These are phyloP conservation scores for Musca domestica DNA, from an alignment of 1,140 invertebrate genomes.

Conservation along the genomic window DNA sequence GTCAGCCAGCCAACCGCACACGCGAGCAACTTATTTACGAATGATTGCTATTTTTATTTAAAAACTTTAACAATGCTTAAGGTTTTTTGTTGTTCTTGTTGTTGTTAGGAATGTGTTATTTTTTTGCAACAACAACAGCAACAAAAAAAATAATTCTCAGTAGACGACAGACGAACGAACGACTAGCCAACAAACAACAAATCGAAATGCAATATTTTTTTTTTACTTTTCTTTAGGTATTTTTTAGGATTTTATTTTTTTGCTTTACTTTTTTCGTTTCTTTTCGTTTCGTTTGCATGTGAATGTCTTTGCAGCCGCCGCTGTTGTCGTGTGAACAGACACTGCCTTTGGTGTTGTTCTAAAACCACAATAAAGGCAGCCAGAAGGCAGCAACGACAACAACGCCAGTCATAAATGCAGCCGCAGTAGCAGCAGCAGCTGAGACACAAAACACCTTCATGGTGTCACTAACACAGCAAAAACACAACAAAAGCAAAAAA, in stretches of 20 bases:
- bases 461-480: too few species aligned
- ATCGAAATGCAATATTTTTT: slow-evolving; percentile 8
- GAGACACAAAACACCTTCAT: background rate
- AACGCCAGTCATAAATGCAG: background rate
- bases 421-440: background rate
- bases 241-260: too few species aligned
- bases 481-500: too few species aligned
- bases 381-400: background rate
- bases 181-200: background rate
- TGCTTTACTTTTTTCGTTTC: too few species aligned
- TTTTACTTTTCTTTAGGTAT: background rate
- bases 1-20: slow-evolving; percentile 3
- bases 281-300: too few species aligned
- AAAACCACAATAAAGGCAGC: background rate
- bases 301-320: too few species aligned
- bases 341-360: background rate
- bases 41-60: slow-evolving; percentile 12
- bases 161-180: background rate
- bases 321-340: background rate
- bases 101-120: background rate
- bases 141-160: too few species aligned
- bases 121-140: background rate
- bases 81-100: background rate
- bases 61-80: slow-evolving; percentile 14
- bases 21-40: slow-evolving; percentile 19